Conservation (phyloP, 2,888 invertebrate genomes). For the Epiblema foenella region DNA sequence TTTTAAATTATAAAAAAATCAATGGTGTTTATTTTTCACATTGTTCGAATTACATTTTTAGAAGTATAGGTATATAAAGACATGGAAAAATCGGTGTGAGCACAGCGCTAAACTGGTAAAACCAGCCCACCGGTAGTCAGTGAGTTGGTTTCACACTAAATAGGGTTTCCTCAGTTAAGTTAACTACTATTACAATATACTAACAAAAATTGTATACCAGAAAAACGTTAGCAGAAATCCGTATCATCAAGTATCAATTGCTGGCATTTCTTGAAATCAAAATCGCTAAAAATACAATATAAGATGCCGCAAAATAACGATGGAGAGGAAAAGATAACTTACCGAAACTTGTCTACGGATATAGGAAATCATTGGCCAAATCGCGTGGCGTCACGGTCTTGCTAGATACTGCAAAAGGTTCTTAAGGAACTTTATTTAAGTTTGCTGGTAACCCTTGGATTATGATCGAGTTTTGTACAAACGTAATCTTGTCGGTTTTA, state of each 20-base stretch:
- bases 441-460: slow-evolving; percentile 20
- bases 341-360: slow-evolving; percentile 28
- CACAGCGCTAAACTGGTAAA: no score
- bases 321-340: slow-evolving; percentile 25
- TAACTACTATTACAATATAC: no score
- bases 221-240: neutral
- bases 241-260: neutral
- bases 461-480: neutral
- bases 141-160: no score
- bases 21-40: no score
- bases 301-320: slow-evolving; percentile 39
- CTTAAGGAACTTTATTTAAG: slow-evolving; percentile 36
- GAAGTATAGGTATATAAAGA: no score
- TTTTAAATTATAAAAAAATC: no score
- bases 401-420: slow-evolving; percentile 37
- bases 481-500: neutral
- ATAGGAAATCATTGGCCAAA: slow-evolving; percentile 46
- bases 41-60: no score
- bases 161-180: no score
- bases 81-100: no score
- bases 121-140: no score
- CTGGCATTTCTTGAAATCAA: neutral
- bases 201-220: neutral
- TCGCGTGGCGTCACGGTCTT: slow-evolving; percentile 27
- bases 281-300: slow-evolving; percentile 32